Evolutionary conservation across 2,113 vertebrate species (phyloP), one percentile per base, ranked within the genome.

Genomic region (Prolemur simus): DNA sequence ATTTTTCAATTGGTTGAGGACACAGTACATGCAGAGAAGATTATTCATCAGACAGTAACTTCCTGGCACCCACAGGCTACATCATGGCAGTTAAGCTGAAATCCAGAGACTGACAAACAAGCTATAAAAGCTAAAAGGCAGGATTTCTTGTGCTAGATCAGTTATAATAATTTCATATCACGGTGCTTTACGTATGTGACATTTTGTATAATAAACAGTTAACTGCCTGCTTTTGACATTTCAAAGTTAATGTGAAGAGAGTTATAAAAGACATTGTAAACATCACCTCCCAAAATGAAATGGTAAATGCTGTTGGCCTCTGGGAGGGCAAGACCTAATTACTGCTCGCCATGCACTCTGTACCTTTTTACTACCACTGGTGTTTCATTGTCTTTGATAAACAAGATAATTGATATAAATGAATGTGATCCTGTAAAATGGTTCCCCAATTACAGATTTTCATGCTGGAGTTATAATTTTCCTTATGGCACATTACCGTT

Each of bases 371-470:
- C 78, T 93, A 25, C 95, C 92, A 78, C 97, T 97, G 97, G 82
- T 29, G 47, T 64, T 97, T 98, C 85, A 64, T 97, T 98, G 91
- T 98, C 93, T 96, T 97, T 95, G 91, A 97, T 98, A 98, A 98
- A 98, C 86, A 95, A 96, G 83, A 82, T 97, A 98, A 98, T 94
- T 98, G 95, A 96, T 95, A 98, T 95, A 98, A 98, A 98, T 97
- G 52, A 97, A 97, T 98, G 94, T 86, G 91, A 52, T 97, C 74
- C 81, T 89, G 74, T 88, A 66, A 98, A 97, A 97, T 97, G 81
- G 81, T 87, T 98, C 91, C 89, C 91, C 94, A 81, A 76, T 66
- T 3, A 1, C 93, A 97, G 86, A 87, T 87, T 80, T 97, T 98
- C 74, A 17, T 58, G 64, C 91, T 92, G 93, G 92, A 97, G 90